Base-by-base conservation (phyloP, 2,888 invertebrate genomes). In the Brachypterus glaber region DNA sequence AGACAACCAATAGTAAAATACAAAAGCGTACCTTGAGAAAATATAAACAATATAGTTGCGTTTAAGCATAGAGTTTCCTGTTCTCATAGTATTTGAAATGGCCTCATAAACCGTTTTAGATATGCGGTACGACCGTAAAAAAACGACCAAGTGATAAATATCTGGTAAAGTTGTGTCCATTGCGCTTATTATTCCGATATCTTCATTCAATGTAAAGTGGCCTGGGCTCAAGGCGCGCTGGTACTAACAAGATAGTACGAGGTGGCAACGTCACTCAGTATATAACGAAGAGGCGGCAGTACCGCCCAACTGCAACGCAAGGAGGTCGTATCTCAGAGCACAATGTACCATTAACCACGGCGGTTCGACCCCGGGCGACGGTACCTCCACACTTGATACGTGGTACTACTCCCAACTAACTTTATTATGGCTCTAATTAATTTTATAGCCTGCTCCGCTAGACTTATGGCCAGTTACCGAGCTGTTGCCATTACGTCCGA, bases 321-420 rank as follows among this genome's bases (percentile, higher is more conserved):
- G 44, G 45, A 50, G 53, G 44, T 57, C 62, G 59, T 59, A 68
- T 67, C 64, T 65, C 65, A 66, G 67, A 69, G 67, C 69, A 74
- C 74, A 75, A 75, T 75, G 74, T 73, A 71, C 67, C 61, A 63
- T 63, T 63, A 63, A 62, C 53, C 52, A 39, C 47, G 46, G 7
- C 27, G 7, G 27, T 27, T 27, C 12, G 27, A 9, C 5, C 8
- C 27, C 12, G 27, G 4, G 8, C 27, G 27, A 11, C 12, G 27
- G 27, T 27, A 13, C 27, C 27, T 27, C 27, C 12, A 27, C 27
- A 13, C 27, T 11, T 27, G 11, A 9, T 27, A 27, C 27, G 27
- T 27, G 27, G 27, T 11, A 9, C 27, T 11, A 27, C 27, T 27
- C 27, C 12, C 27, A 11, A 27, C 8, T 27, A 5, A 13, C 27